A percentile compares a stretch with the other conserved stretches of the same genome.
Conservation (phyloP, 2,888 invertebrate genomes). For the Acanthococcus lagerstroemiae region DNA sequence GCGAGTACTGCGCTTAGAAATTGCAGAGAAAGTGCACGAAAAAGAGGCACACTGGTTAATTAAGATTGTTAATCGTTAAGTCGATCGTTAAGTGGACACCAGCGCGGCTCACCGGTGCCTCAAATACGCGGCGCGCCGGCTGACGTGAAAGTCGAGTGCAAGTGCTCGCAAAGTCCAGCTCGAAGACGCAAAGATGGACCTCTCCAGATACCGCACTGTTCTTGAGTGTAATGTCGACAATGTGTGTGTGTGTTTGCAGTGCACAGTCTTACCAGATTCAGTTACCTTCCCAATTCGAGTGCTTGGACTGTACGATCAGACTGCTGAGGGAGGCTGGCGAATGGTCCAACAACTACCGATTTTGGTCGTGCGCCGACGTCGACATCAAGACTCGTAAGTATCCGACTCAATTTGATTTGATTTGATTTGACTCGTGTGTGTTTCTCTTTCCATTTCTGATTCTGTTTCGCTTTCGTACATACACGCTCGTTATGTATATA, state of each 20-base stretch:
- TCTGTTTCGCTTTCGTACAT: background rate
- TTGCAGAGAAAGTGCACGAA: no score
- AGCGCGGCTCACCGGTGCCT: background rate
- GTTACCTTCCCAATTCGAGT: conserved; percentile 70
- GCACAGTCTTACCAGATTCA: conserved; percentile 72
- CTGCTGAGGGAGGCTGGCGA: conserved; percentile 82
- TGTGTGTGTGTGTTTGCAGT: conserved; percentile 46
- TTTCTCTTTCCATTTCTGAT: background rate
- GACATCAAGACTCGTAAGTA: conserved; percentile 51
- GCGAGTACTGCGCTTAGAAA: no score
- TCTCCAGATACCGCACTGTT: no score
- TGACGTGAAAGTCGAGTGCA: no score
- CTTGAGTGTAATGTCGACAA: background rate
- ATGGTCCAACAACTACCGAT: conserved; percentile 74
- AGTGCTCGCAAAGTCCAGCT: no score
- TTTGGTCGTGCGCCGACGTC: conserved; percentile 94
- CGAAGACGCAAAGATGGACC: no score
- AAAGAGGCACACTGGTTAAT: no score
- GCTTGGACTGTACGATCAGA: conserved; percentile 80
- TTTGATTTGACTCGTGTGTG: no score
- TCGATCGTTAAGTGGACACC: conserved; percentile 22
- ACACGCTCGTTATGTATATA: background rate
- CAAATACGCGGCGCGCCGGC: no score
- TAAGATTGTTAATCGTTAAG: no score
- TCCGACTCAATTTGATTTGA: no score